Base-by-base conservation (phyloP, 2,888 invertebrate species). In the Macrophya alboannulata region DNA sequence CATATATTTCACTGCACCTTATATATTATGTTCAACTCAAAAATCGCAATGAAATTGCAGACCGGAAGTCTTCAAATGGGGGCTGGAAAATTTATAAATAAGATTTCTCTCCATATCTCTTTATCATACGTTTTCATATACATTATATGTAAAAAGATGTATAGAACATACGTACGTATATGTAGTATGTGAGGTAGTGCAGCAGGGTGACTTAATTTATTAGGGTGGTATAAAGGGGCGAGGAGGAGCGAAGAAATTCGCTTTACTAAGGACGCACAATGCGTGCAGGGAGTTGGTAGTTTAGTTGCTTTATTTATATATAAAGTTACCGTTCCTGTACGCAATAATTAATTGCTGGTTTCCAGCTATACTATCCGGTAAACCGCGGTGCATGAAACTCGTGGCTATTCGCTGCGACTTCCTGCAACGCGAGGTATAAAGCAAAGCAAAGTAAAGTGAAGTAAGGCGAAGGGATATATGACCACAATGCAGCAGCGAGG, bases 261-360 rank as follows among this genome's bases (percentile, higher is more conserved):
- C 10, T 43, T 74, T 74, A 71, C 86, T 86, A 87, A 81, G 72
- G 87, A 87, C 86, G 85, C 87, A 87, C 87, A 87, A 87, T 87
- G 87, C 87, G 84, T 86, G 65, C 4, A 72, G 43, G 43, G 45
- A 74, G 25, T 10, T 9, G 45, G 21, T 31, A 15, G 72, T 21
- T 9, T 12, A 17, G 17, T 77, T 43, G 48, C 17, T 12, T 55
- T 71, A 17, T 51, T 48, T 68, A 21, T 83, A n/a, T 37, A 31
- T 4, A 31, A 31, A 48, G 62, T 48, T 65, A 81, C 81, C 81
- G 62, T n/a, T 31, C 62, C 17, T 25, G 87, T 90, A 90, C 90
- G 90, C 91, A 91, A 92, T 92, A 92, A 92, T 92, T 92, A 92
- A 92, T 92, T 91, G 92, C 89, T 87, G 88, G 90, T 90, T 89